A percentile compares a stretch with the other conserved stretches of the same genome.
Evolutionary conservation across 2,888 invertebrate species (phyloP).

Genomic region (Drosophila buzzatii): DNA sequence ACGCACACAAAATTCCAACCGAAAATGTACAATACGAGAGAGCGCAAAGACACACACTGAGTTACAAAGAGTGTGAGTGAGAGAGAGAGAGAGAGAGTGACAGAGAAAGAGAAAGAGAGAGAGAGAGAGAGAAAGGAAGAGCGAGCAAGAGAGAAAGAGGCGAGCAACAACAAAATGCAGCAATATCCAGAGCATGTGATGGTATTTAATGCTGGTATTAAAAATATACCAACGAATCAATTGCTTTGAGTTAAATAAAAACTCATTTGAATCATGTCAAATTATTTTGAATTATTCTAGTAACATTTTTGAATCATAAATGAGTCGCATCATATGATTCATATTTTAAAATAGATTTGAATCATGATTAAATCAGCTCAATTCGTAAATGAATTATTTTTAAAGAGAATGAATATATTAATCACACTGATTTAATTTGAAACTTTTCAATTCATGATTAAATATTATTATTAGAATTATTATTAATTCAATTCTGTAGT

Average conservation of each 20-base stretch:
- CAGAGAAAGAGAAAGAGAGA: slow-evolving; percentile 39
- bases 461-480: no score
- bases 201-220: not conserved
- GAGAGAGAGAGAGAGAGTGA: slow-evolving; percentile 42
- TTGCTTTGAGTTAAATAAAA: no score
- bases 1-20: slow-evolving; percentile 84
- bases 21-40: slow-evolving; percentile 70
- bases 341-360: not conserved
- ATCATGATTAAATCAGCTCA: not conserved
- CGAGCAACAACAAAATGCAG: slow-evolving; percentile 21
- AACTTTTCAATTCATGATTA: no score
- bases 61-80: not conserved
- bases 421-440: not conserved
- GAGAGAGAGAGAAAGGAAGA: slow-evolving; percentile 10
- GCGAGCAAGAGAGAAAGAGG: slow-evolving; percentile 1
- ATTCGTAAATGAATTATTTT: not conserved
- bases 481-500: no score
- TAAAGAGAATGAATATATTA: no score
- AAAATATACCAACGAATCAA: not conserved
- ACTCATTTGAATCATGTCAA: not conserved
- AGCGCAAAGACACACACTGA: slow-evolving; percentile 38
- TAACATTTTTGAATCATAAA: not conserved
- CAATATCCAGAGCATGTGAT: slow-evolving; percentile 1
- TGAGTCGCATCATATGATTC: not conserved
- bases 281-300: no score